phyloP scores from a whole-genome alignment of 2,113 vertebrate genomes.

The Hepsetus odoe region DNA sequence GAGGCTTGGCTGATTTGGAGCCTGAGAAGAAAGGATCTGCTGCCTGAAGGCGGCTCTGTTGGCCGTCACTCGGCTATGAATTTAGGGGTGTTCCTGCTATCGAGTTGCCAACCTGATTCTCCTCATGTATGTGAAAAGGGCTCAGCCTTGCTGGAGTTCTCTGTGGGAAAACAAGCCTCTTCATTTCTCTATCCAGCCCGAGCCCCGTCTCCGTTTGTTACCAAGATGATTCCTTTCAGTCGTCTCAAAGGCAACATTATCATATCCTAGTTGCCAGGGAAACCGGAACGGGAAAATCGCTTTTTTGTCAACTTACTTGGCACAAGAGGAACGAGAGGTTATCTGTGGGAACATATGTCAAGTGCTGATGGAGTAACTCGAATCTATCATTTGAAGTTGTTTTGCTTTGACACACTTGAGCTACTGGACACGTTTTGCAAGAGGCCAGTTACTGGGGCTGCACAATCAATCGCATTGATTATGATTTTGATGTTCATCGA shows the following conservation, averaged over 20 bases:
- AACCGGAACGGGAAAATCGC: conserved; percentile 68
- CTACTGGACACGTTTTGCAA: too few relatives aligned
- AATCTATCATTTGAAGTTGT: conserved; percentile 52
- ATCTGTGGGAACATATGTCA: conserved; percentile 59
- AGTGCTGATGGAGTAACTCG: conserved; percentile 55
- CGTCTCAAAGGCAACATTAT: conserved; percentile 81
- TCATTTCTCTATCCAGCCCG: conserved; percentile 63
- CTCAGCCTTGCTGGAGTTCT: conserved; percentile 59
- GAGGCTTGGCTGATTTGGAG: background rate
- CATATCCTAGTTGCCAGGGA: conserved; percentile 78
- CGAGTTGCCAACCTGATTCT: conserved; percentile 8
- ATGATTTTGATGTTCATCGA: too few relatives aligned
- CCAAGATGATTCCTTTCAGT: conserved; percentile 78
- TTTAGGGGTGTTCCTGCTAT: background rate
- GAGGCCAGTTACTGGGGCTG: background rate
- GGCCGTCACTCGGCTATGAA: background rate
- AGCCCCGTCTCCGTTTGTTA: conserved; percentile 81
- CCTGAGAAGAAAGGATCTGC: background rate
- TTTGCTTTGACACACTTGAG: background rate
- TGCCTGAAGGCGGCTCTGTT: background rate
- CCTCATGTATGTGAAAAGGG: conserved; percentile 53
- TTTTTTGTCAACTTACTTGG: conserved; percentile 65
- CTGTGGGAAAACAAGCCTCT: conserved; percentile 76
- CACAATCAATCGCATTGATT: too few relatives aligned
- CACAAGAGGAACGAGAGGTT: conserved; percentile 73